phyloP scores from a whole-genome alignment of 1,140 invertebrate genomes.

The Leptonema lineaticorne region DNA sequence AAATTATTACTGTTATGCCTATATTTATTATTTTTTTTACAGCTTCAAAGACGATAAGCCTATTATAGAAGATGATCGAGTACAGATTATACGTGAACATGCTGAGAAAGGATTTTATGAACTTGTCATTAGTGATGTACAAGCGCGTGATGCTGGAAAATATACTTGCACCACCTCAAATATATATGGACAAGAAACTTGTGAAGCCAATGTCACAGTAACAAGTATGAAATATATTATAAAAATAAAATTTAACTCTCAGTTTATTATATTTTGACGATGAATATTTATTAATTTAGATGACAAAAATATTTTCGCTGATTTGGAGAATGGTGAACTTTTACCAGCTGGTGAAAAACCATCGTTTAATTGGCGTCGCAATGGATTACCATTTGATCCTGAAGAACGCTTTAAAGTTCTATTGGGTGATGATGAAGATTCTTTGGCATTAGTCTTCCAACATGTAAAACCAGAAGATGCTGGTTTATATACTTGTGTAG shows the following conservation, averaged over 20 bases:
- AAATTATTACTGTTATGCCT: not conserved
- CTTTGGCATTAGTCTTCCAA: constrained; percentile 87
- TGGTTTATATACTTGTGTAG: constrained; percentile 92
- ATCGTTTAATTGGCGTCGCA: constrained; percentile 86
- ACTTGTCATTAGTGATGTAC: constrained; percentile 83
- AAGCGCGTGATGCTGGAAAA: constrained; percentile 76
- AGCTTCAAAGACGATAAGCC: constrained; percentile 83
- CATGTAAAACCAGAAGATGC: constrained; percentile 92
- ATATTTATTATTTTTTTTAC: constrained; percentile 28
- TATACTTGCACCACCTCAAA: constrained; percentile 90
- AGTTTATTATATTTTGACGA: not conserved
- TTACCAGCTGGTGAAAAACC: constrained; percentile 76
- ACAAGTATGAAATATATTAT: constrained; percentile 58
- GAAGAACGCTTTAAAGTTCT: constrained; percentile 93
- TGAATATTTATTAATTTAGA: constrained; percentile 51
- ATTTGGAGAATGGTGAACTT: constrained; percentile 64
- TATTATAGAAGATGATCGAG: constrained; percentile 67
- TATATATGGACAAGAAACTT: constrained; percentile 73
- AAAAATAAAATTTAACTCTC: not conserved
- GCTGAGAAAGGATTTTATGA: constrained; percentile 86
- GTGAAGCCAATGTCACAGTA: constrained; percentile 76
- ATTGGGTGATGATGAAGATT: constrained; percentile 90
- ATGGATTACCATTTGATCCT: constrained; percentile 86
- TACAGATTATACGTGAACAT: constrained; percentile 73
- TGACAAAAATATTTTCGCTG: constrained; percentile 79